Conservation (phyloP, 2,888 invertebrate genomes). For the Lomographa bimaculata region DNA sequence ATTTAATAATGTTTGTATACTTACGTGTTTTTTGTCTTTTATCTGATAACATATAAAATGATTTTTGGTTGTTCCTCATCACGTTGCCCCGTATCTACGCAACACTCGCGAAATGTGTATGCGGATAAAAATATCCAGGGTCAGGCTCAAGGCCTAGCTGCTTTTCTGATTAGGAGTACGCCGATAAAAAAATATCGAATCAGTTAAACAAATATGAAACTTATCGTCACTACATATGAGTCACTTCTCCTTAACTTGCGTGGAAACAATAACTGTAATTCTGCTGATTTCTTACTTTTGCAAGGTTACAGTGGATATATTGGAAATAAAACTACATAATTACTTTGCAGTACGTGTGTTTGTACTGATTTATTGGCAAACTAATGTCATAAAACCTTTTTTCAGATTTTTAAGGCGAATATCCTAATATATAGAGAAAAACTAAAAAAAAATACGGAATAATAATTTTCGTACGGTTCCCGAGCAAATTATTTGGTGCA, state of each 20-base stretch:
- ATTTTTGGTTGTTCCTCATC: constrained; percentile 55
- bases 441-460: too few species aligned
- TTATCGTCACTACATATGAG: constrained; percentile 45
- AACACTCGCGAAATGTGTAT: constrained; percentile 72
- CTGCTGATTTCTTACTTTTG: constrained; percentile 67
- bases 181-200: constrained; percentile 60
- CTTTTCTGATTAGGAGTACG: constrained; percentile 76
- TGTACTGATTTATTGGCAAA: constrained; percentile 13
- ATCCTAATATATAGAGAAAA: too few species aligned
- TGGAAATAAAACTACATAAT: constrained; percentile 43
- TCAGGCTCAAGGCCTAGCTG: constrained; percentile 77
- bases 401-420: too few species aligned
- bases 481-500: too few species aligned
- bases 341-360: constrained; percentile 26
- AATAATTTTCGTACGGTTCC: too few species aligned
- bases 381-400: constrained; percentile 19
- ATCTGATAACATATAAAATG: constrained; percentile 48
- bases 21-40: constrained; percentile 41
- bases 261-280: constrained; percentile 74
- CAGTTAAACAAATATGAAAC: constrained; percentile 51
- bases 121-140: constrained; percentile 81
- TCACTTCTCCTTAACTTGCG: constrained; percentile 44
- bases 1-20: too few species aligned
- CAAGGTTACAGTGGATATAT: constrained; percentile 64
- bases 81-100: constrained; percentile 58